Evolutionary conservation across 2,797 vertebrate genomes (phyloP).

Genomic region (Helostoma temminkii): DNA sequence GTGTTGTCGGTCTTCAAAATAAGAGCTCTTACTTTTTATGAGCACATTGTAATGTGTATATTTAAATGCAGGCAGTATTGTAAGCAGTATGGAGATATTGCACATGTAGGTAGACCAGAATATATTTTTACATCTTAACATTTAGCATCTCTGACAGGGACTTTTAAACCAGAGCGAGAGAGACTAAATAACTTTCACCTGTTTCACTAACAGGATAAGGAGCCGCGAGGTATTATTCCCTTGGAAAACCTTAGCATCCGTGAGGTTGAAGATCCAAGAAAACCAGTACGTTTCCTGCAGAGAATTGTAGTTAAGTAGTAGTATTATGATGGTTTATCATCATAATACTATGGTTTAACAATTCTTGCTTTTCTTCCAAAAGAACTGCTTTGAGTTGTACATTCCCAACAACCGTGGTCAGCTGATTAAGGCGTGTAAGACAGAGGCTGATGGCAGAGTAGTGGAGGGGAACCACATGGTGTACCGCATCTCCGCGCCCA

Average conservation of each 20-base stretch:
- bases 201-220: constrained; percentile 89
- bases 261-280: constrained; percentile 95
- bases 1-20: too few species aligned
- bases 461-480: constrained; percentile 94
- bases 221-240: constrained; percentile 94
- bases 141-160: too few species aligned
- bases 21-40: too few species aligned
- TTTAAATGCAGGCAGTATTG: too few species aligned
- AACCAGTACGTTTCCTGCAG: constrained; percentile 85
- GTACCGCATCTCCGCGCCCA: constrained; percentile 93
- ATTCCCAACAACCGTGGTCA: constrained; percentile 97
- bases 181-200: not conserved
- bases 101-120: too few species aligned
- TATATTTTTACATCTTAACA: too few species aligned
- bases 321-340: not conserved
- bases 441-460: constrained; percentile 91
- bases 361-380: not conserved
- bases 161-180: too few species aligned
- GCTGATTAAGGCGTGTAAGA: constrained; percentile 94
- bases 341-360: too few species aligned
- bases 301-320: too few species aligned
- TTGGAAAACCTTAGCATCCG: constrained; percentile 95
- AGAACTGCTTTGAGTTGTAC: constrained; percentile 97
- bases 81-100: too few species aligned
- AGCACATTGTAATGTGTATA: too few species aligned